These are phyloP conservation scores for Himalopsyche phryganea DNA, from an alignment of 1,140 invertebrate species.

Conservation along the genomic window DNA sequence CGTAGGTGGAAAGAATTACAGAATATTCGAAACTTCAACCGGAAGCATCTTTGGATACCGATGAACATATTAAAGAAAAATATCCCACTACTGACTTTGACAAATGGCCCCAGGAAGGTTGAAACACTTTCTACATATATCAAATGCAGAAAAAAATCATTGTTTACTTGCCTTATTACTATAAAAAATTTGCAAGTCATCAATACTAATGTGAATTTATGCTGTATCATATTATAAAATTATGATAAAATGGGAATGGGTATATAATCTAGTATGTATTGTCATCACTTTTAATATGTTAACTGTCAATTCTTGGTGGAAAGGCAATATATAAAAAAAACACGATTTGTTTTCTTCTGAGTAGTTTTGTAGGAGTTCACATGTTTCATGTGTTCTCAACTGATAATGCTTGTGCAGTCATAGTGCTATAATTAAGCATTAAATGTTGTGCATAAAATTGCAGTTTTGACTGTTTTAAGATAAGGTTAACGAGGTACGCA, in stretches of 20 bases:
- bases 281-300: too few relatives aligned
- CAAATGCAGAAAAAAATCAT: background rate
- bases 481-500: too few relatives aligned
- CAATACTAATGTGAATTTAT: background rate
- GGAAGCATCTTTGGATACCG: constrained; percentile 56
- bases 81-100: constrained; percentile 42
- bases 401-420: too few relatives aligned
- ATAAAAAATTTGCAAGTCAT: background rate
- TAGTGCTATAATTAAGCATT: too few relatives aligned
- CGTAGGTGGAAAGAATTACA: constrained; percentile 63
- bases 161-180: background rate
- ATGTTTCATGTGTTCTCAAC: too few relatives aligned
- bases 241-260: background rate
- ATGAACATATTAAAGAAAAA: constrained; percentile 40
- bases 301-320: too few relatives aligned
- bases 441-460: too few relatives aligned
- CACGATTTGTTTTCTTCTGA: too few relatives aligned
- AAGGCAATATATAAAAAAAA: too few relatives aligned
- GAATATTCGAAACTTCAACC: constrained; percentile 67
- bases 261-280: background rate
- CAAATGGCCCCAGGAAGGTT: constrained; percentile 45
- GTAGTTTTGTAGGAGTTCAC: too few relatives aligned
- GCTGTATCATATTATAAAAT: background rate
- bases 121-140: background rate
- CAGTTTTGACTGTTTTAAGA: too few relatives aligned